Evolutionary conservation across 2,888 invertebrate species (phyloP), one percentile per base, ranked within the genome.

Genomic region (Diarsia dahlii): DNA sequence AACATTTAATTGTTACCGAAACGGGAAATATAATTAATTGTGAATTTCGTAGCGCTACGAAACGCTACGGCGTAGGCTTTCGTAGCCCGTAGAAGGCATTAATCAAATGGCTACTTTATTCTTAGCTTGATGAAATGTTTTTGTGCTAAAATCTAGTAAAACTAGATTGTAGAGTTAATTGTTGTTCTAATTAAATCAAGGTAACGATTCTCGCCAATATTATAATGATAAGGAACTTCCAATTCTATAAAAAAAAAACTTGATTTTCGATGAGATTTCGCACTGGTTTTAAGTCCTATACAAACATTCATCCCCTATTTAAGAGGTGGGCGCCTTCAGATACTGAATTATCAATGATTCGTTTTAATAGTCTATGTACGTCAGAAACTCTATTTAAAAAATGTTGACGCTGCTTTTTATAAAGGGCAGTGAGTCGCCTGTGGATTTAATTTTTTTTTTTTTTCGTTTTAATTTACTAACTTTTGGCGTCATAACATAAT

Each of bases 1-100:
- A 60, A 66, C 69, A 71, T 64, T 65, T 68, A 71, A 83, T 65
- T 78, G 66, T 45, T 58, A n/a, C n/a, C 10, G 34, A 60, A 76
- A 69, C 39, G 48, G 18, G 3, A 60, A 77, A 80, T 54, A 52
- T 67, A 70, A 75, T 71, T 76, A 70, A 73, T 20, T 13, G 23
- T 34, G 18, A 50, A 18, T 58, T 74, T 77, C 66, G 76, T 76
- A 86, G 79, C 75, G 76, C 84, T 85, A 84, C 81, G 84, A 68
- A 76, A 34, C 3, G 70, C 78, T 81, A 87, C 84, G 84, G 66
- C 84, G 88, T 87, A 89, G 85, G 74, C 74, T 60, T 79, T 18
- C 84, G 89, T 88, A 87, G 87, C 75, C 58, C 72, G 83, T 81
- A 84, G 84, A 67, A 23, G n/a, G 60, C 60, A 81, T 75, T 70